Conservation (phyloP, 1,140 invertebrate genomes). For the Euglossa dilemma region DNA sequence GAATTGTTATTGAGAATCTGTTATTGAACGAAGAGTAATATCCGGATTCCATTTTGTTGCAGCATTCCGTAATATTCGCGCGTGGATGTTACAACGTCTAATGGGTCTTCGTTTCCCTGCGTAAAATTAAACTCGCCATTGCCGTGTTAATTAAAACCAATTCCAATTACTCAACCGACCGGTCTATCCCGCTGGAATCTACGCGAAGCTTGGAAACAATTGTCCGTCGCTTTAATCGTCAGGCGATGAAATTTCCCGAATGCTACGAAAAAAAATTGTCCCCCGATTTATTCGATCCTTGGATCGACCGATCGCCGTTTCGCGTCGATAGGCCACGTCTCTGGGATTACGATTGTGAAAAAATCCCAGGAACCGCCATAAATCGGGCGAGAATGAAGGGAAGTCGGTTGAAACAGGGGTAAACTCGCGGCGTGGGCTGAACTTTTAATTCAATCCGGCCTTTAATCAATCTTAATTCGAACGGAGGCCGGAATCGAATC, state of each 20-base stretch:
- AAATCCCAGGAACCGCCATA: not conserved
- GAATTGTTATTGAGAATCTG: not conserved
- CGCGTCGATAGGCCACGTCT: too few relatives aligned
- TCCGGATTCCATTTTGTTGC: not conserved
- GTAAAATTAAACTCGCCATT: too few relatives aligned
- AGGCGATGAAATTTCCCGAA: too few relatives aligned
- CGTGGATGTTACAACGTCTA: not conserved
- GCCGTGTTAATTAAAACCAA: too few relatives aligned
- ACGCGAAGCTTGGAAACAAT: too few relatives aligned
- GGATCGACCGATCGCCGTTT: too few relatives aligned
- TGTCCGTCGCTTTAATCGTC: too few relatives aligned
- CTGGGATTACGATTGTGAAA: too few relatives aligned
- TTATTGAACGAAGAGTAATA: constrained; percentile 12
- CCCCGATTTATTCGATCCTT: too few relatives aligned
- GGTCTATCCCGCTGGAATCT: too few relatives aligned
- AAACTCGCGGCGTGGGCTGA: not conserved
- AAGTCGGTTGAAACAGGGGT: not conserved
- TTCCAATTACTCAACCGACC: too few relatives aligned
- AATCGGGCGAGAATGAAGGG: not conserved
- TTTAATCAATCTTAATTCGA: constrained; percentile 29
- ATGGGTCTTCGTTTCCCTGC: not conserved
- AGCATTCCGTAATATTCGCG: not conserved
- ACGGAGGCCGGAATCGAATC: not conserved
- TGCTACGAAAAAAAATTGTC: too few relatives aligned
- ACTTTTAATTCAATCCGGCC: not conserved